A percentile compares a stretch with the other conserved stretches of the same genome.
phyloP scores from a whole-genome alignment of 2,888 invertebrate genomes.

The Drosophila mayaguana region DNA sequence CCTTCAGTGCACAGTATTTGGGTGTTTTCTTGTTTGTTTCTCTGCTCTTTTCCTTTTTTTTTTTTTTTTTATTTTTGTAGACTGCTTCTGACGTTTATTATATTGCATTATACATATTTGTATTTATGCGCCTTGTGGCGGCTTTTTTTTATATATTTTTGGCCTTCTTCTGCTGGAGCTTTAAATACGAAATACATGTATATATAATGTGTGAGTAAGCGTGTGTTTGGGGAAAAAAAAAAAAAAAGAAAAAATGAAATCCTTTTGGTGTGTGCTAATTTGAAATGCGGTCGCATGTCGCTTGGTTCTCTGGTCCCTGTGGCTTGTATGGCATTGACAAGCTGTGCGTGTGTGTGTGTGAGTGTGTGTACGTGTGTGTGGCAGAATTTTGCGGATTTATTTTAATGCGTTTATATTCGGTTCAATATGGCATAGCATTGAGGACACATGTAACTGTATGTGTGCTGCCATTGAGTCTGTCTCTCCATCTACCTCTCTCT shows the following conservation, averaged over 20 bases:
- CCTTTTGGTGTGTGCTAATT: constrained; percentile 66
- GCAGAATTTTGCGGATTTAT: constrained; percentile 68
- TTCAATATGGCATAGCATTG: constrained; percentile 62
- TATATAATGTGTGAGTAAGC: constrained; percentile 4
- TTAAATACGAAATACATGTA: constrained; percentile 45
- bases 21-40: constrained; percentile 24
- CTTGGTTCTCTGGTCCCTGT: constrained; percentile 26
- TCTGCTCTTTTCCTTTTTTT: constrained; percentile 8
- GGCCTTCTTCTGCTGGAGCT: constrained; percentile 21
- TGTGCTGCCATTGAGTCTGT: constrained; percentile 4
- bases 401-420: constrained; percentile 71
- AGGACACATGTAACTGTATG: constrained; percentile 26
- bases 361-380: constrained; percentile 24
- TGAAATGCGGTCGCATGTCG: constrained; percentile 72
- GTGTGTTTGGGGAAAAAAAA: constrained; percentile 6
- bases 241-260: constrained; percentile 32
- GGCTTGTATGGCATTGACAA: constrained; percentile 38
- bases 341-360: constrained; percentile 20
- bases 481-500: not conserved
- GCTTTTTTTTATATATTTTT: constrained; percentile 31
- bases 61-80: constrained; percentile 3
- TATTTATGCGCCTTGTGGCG: constrained; percentile 68
- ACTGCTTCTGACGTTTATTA: constrained; percentile 76
- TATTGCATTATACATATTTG: constrained; percentile 74
- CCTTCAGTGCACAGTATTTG: constrained; percentile 42